Conservation (phyloP, 2,797 vertebrate genomes). For the Clamator glandarius region DNA sequence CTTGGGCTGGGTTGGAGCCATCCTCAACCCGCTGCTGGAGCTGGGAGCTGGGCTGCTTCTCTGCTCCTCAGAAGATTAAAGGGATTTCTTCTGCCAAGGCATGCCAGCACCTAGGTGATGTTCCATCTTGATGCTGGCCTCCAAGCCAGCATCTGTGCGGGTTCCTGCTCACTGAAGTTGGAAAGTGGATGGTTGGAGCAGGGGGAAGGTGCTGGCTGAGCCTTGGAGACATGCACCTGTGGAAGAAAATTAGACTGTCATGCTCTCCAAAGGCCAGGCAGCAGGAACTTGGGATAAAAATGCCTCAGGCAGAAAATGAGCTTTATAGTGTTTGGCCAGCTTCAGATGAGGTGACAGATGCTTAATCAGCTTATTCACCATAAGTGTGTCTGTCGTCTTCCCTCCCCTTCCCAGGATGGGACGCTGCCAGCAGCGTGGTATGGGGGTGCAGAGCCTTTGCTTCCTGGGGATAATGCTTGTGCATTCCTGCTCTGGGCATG, state of each 20-base stretch:
- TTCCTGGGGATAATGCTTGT: accelerated
- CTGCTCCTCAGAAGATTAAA: background rate
- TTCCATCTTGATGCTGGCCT: accelerated
- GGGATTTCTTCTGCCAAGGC: background rate
- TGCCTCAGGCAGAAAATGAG: slow-evolving; percentile 67
- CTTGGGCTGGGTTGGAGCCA: no score
- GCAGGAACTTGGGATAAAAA: slow-evolving; percentile 37
- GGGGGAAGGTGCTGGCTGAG: background rate
- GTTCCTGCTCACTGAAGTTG: background rate
- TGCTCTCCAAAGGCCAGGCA: background rate
- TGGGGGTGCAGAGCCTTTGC: background rate
- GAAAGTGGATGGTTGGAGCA: background rate
- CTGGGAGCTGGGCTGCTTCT: background rate
- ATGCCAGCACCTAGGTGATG: background rate
- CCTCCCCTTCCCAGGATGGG: background rate
- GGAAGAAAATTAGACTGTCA: background rate
- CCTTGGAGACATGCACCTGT: background rate
- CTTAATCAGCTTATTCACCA: slow-evolving; percentile 66
- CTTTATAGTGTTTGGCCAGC: slow-evolving; percentile 52
- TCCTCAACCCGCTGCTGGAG: background rate
- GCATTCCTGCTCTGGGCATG: accelerated
- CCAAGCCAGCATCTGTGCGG: accelerated
- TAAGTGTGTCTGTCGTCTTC: slow-evolving; percentile 26
- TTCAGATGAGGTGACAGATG: slow-evolving; percentile 66
- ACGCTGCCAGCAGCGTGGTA: background rate